phyloP scores from a whole-genome alignment of 2,113 vertebrate species.

The Toxotes chatareus region DNA sequence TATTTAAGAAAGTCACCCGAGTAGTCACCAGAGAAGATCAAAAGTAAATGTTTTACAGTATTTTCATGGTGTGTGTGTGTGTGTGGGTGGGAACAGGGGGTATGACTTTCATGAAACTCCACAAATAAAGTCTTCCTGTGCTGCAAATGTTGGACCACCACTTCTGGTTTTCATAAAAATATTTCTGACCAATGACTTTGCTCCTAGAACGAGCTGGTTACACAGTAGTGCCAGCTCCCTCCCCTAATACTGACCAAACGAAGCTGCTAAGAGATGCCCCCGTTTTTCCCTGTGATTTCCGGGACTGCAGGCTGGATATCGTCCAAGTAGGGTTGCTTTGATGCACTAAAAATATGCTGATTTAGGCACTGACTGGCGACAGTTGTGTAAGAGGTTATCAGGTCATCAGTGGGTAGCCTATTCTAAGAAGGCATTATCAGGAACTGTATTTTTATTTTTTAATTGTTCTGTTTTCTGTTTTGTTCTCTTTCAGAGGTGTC shows the following conservation, averaged over 20 bases:
- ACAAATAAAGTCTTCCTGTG: neutral
- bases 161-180: neutral
- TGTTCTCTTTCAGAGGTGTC: neutral
- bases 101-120: slow-evolving; percentile 13
- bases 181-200: slow-evolving; percentile 1
- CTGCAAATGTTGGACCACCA: neutral
- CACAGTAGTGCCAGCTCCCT: no score
- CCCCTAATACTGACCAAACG: neutral
- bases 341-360: slow-evolving; percentile 53
- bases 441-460: slow-evolving; percentile 10
- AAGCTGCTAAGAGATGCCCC: slow-evolving; percentile 34
- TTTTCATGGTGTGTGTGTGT: neutral
- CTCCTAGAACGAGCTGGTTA: slow-evolving; percentile 13
- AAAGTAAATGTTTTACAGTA: neutral
- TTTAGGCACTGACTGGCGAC: slow-evolving; percentile 37
- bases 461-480: neutral
- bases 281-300: slow-evolving; percentile 48
- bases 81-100: neutral
- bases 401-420: neutral
- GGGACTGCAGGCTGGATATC: slow-evolving; percentile 35
- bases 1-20: slow-evolving; percentile 8
- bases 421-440: slow-evolving; percentile 5
- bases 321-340: slow-evolving; percentile 51
- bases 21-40: slow-evolving; percentile 3
- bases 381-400: slow-evolving; percentile 39